Evolutionary conservation across 2,797 vertebrate species (phyloP).

Genomic region (Chelonia mydas): DNA sequence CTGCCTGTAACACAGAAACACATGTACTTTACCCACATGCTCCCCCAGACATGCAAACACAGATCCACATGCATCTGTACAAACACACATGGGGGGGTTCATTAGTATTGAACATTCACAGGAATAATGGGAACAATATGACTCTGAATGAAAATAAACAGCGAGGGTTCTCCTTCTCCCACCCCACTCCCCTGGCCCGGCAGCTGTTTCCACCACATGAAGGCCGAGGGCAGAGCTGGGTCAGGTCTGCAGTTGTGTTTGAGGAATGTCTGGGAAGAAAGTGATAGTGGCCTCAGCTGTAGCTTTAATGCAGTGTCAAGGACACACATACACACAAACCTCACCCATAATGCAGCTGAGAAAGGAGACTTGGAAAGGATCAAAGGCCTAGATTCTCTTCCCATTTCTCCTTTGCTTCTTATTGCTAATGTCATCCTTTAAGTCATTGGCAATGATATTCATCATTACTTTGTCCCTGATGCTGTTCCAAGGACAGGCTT

Average conservation of each 20-base stretch:
- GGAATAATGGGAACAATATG: background rate
- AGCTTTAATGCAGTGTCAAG: background rate
- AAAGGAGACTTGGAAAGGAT: background rate
- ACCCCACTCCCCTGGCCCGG: background rate
- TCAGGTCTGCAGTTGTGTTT: background rate
- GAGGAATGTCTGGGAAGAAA: background rate
- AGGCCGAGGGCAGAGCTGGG: background rate
- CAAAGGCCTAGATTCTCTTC: constrained; percentile 21
- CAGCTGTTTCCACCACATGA: background rate
- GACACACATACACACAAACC: background rate
- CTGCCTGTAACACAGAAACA: background rate
- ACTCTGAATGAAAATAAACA: background rate
- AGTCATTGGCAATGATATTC: background rate
- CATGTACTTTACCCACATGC: background rate
- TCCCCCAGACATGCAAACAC: background rate
- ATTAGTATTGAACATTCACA: fast-evolving
- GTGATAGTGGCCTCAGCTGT: constrained; percentile 56
- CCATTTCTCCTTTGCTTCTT: background rate
- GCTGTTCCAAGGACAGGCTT: background rate
- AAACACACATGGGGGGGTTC: background rate
- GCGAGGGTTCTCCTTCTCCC: background rate
- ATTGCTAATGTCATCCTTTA: background rate
- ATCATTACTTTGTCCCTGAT: background rate
- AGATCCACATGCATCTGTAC: background rate
- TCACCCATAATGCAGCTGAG: background rate